phyloP scores from a whole-genome alignment of 2,113 vertebrate species.

The Hippocampus zosterae region DNA sequence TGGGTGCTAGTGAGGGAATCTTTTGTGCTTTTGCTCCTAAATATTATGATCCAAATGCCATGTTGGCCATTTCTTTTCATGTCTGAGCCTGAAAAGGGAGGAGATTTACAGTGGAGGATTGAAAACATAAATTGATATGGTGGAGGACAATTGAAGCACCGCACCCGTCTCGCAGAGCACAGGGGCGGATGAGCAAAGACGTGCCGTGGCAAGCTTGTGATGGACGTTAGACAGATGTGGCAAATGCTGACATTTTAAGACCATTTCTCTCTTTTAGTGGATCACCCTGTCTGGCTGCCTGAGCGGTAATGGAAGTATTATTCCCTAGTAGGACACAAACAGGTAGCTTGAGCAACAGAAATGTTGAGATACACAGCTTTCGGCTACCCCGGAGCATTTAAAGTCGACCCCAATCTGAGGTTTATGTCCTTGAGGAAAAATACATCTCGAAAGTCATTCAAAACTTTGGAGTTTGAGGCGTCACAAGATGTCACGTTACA shows the following conservation, averaged over 20 bases:
- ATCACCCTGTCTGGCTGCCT: conserved; percentile 36
- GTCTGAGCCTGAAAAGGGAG: conserved; percentile 22
- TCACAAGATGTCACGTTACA: too few relatives aligned
- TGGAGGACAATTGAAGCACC: background rate
- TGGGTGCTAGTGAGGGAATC: too few relatives aligned
- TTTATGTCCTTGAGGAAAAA: too few relatives aligned
- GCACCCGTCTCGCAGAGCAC: background rate
- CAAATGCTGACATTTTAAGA: conserved; percentile 60
- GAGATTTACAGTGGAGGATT: conserved; percentile 21
- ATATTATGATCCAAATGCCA: background rate
- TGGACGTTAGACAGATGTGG: conserved; percentile 47
- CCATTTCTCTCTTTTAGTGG: conserved; percentile 40
- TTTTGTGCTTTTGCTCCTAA: too few relatives aligned
- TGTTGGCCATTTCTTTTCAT: background rate
- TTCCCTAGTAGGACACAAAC: conserved; percentile 31
- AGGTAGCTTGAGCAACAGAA: conserved; percentile 32
- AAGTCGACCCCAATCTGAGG: too few relatives aligned
- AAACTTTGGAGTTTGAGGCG: too few relatives aligned
- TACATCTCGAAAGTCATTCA: too few relatives aligned
- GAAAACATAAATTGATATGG: conserved; percentile 1
- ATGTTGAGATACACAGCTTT: background rate
- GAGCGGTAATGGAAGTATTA: conserved; percentile 29
- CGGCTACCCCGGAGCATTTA: too few relatives aligned
- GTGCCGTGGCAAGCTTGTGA: conserved; percentile 27
- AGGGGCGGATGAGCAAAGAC: background rate